Percentiles rank a stretch among this genome's conserved stretches.
phyloP scores from a whole-genome alignment of 2,797 vertebrate genomes.

The Pempheris klunzingeri region DNA sequence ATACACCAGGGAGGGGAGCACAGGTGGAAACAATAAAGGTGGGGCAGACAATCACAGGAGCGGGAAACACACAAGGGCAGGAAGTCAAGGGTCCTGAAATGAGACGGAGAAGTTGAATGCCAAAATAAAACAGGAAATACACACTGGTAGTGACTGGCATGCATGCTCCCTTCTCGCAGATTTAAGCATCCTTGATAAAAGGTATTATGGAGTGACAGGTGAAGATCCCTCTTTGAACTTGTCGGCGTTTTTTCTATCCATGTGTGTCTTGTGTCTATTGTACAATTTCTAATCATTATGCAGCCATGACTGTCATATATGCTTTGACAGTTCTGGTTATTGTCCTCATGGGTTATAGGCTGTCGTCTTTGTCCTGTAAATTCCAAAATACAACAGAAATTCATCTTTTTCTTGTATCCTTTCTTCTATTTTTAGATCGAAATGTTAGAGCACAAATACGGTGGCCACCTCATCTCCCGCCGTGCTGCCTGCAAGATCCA shows the following conservation, averaged over 20 bases:
- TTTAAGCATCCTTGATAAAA: neutral
- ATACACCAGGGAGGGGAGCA: no score
- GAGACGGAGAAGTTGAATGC: no score
- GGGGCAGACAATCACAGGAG: no score
- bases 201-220: neutral
- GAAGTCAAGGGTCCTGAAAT: no score
- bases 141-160: neutral
- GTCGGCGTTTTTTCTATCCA: neutral
- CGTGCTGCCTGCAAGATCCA: slow-evolving; percentile 99
- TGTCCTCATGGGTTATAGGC: neutral
- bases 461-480: slow-evolving; percentile 96
- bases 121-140: no score
- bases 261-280: neutral
- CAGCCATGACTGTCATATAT: neutral
- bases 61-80: no score
- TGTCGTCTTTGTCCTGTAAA: neutral
- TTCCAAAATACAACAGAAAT: neutral
- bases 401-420: slow-evolving; percentile 34
- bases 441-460: slow-evolving; percentile 99
- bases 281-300: neutral
- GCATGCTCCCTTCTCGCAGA: neutral
- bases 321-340: neutral
- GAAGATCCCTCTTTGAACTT: neutral
- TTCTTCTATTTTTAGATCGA: slow-evolving; percentile 90
- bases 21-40: no score